Percentiles rank a stretch among this genome's conserved stretches.
Conservation (phyloP, 1,140 invertebrate species). For the Pectinophora gossypiella region DNA sequence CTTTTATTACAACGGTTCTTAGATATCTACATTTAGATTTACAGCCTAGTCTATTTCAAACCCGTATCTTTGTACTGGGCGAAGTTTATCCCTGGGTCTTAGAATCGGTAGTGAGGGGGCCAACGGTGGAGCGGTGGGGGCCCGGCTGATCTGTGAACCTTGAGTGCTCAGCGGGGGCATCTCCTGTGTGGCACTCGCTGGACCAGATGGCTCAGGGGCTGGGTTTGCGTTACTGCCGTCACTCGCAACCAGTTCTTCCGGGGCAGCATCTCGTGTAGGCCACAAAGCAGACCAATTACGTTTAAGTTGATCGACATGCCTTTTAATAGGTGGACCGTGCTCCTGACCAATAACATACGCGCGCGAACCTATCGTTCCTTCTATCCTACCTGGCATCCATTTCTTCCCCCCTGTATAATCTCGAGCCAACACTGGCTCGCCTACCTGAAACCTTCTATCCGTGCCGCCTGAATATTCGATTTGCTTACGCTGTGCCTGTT, state of each 20-base stretch:
- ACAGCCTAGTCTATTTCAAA: background rate
- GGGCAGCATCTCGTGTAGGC: background rate
- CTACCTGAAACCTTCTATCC: background rate
- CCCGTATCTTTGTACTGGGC: background rate
- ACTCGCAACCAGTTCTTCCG: background rate
- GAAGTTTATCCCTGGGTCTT: background rate
- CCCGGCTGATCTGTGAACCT: background rate
- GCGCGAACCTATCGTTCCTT: constrained; percentile 1
- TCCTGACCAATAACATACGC: background rate
- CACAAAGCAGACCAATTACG: background rate
- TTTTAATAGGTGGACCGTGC: constrained; percentile 3
- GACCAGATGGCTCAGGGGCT: too few relatives aligned
- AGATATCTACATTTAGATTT: background rate
- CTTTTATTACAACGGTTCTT: background rate
- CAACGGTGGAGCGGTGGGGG: background rate
- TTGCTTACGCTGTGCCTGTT: background rate
- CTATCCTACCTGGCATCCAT: background rate
- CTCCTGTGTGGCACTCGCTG: background rate
- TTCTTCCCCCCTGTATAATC: background rate
- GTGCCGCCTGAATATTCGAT: background rate
- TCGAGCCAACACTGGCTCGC: background rate
- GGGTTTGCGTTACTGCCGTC: background rate
- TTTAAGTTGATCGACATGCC: constrained; percentile 6
- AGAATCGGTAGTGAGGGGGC: background rate
- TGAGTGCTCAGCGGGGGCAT: background rate